These are phyloP conservation scores for Nymphicus hollandicus DNA, from an alignment of 2,113 vertebrate species.

Conservation along the genomic window DNA sequence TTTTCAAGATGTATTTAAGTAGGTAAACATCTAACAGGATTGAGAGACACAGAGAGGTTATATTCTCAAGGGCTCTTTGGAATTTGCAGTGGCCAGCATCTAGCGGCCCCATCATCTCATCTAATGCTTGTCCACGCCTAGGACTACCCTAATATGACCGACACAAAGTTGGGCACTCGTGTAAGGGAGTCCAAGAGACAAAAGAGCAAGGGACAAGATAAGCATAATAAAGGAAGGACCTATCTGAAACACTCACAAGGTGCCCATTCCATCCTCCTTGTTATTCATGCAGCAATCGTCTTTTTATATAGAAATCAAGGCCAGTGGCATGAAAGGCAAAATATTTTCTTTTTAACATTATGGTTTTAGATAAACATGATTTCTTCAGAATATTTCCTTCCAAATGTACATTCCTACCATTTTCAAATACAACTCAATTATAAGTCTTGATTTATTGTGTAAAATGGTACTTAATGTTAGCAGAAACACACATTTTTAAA, in stretches of 20 bases:
- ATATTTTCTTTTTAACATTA: background rate
- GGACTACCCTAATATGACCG: background rate
- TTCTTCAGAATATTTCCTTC: background rate
- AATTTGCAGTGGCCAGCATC: background rate
- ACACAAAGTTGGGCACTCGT: accelerated
- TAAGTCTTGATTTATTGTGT: background rate
- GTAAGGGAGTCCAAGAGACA: background rate
- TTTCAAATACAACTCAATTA: background rate
- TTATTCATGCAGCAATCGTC: background rate
- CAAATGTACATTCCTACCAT: background rate
- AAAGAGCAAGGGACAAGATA: background rate
- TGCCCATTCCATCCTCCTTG: background rate
- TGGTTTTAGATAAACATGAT: background rate
- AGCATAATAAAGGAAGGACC: background rate
- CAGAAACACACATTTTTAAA: background rate
- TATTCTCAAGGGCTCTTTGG: background rate
- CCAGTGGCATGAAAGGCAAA: background rate
- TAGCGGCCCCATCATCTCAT: too few species aligned
- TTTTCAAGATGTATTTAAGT: constrained; percentile 6
- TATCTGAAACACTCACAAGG: background rate
- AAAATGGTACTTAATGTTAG: background rate
- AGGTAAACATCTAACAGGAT: background rate
- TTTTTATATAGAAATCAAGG: background rate
- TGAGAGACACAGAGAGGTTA: background rate
- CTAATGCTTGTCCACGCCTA: background rate